phyloP scores from a whole-genome alignment of 2,888 invertebrate genomes.

The Palloptera scutellata region DNA sequence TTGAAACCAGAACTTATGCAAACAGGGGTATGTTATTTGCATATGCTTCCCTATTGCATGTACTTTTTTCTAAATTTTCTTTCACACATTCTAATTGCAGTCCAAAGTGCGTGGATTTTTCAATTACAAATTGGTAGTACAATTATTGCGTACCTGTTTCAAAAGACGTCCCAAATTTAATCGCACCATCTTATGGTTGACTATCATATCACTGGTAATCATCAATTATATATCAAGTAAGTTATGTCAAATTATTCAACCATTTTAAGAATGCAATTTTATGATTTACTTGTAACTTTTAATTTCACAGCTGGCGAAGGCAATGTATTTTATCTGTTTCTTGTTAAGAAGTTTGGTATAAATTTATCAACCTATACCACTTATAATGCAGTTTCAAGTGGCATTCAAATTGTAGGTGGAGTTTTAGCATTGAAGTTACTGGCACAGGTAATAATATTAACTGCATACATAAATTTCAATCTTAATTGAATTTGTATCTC shows the following conservation, averaged over 20 bases:
- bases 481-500: too few species aligned
- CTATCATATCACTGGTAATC: constrained; percentile 54
- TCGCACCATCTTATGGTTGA: constrained; percentile 60
- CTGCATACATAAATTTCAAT: too few species aligned
- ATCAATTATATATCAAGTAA: constrained; percentile 56
- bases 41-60: too few species aligned
- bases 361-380: constrained; percentile 54
- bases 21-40: constrained; percentile 42
- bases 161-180: constrained; percentile 54
- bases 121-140: constrained; percentile 52
- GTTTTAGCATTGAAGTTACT: constrained; percentile 69
- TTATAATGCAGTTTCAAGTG: constrained; percentile 65
- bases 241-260: not conserved
- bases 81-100: constrained; percentile 34
- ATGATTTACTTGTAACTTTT: not conserved
- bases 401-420: constrained; percentile 68
- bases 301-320: constrained; percentile 50
- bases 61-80: not conserved
- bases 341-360: constrained; percentile 56
- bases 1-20: constrained; percentile 46
- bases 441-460: constrained; percentile 58
- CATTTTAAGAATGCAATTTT: not conserved
- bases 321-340: constrained; percentile 66
- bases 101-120: constrained; percentile 56
- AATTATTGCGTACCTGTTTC: constrained; percentile 56